Conservation (phyloP, 2,797 vertebrate species). For the Adrianichthys oophorus region DNA sequence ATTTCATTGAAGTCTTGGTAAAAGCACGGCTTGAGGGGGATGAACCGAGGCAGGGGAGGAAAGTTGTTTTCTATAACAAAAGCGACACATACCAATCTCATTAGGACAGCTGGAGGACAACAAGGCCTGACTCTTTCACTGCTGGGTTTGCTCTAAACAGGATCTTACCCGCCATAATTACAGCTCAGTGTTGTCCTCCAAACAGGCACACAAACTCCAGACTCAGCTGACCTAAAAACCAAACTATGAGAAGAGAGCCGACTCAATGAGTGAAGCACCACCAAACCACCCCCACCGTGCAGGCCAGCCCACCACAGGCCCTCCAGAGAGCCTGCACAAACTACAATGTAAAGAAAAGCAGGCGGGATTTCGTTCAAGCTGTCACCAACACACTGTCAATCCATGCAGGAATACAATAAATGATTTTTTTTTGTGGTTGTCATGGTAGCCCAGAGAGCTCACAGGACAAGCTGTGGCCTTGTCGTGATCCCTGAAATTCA, state of each 20-base stretch:
- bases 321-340: constrained; percentile 7
- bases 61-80: constrained; percentile 87
- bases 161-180: constrained; percentile 78
- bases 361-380: background rate
- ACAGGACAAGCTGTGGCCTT: constrained; percentile 44
- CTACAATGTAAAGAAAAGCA: constrained; percentile 4
- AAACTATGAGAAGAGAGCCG: constrained; percentile 39
- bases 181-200: constrained; percentile 30
- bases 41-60: constrained; percentile 89
- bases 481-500: constrained; percentile 19
- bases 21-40: constrained; percentile 93
- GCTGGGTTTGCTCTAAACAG: background rate
- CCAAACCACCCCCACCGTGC: constrained; percentile 25
- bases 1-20: constrained; percentile 96
- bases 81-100: constrained; percentile 6
- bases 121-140: background rate
- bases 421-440: constrained; percentile 9
- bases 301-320: constrained; percentile 36
- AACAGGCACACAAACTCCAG: constrained; percentile 35
- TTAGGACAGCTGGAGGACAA: constrained; percentile 17
- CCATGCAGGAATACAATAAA: background rate
- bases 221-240: constrained; percentile 35
- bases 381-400: no score
- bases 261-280: constrained; percentile 24
- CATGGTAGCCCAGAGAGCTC: constrained; percentile 13